Evolutionary conservation across 2,797 vertebrate species (phyloP), one percentile per base, ranked within the genome.

Genomic region (Rhynchotus rufescens): DNA sequence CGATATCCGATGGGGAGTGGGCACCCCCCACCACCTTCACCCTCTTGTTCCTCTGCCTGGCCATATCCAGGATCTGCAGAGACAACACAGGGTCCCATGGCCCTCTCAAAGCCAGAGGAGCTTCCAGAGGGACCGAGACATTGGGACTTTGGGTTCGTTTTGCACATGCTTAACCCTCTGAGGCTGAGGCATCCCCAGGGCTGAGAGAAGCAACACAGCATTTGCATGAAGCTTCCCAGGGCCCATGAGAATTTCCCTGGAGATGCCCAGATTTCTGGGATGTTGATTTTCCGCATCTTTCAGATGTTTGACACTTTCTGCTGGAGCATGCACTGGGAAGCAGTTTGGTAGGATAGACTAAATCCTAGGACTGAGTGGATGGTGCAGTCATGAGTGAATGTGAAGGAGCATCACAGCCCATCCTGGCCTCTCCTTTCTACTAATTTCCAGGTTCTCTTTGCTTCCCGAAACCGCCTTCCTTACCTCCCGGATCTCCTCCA

Each of bases 401-500:
- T 2, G 8, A 20, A 15, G 65, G 65, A 84, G 15, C 56, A 45
- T 5, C 71, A 10, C 44, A 38, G 75, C 32, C 69, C 65, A 61
- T n/a, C 49, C 59, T 12, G 66, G 25, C 30, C 44, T 84, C 26
- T 36, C 3, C 17, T 72, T 62, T 12, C 40, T 56, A 30, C 57
- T 67, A 5, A 5, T 64, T 80, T 62, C 73, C 34, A 26, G n/a
- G 11, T 54, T n/a, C 0, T 0, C 4, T 2, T 47, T 26, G 15
- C 15, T 22, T 28, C 22, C 71, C 38, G 16, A 30, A 42, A 54
- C 9, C 5, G 4, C 15, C 15, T 10, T 17, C 32, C 96, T 96
- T 74, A 98, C 98, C 96, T 98, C 97, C 72, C 94, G 94, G 84
- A 98, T 73, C 89, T 98, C 98, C 30, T 98, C 97, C 79, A 95